Evolutionary conservation across 1,140 invertebrate genomes (phyloP).

Genomic region (Drosophila parvula): DNA sequence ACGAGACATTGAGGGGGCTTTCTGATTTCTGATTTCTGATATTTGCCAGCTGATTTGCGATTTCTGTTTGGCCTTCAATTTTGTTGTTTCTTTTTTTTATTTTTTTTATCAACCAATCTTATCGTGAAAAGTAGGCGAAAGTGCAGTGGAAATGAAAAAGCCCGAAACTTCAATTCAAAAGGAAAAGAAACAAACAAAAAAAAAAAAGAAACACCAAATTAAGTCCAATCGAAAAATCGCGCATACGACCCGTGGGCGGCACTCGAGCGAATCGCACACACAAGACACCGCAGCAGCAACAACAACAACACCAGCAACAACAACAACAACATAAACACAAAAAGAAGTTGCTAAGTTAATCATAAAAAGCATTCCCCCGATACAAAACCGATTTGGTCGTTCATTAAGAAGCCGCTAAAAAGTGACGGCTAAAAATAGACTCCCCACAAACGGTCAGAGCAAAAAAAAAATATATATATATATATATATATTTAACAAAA

Average conservation of each 20-base stretch:
- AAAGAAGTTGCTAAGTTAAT: constrained; percentile 68
- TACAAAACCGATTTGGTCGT: constrained; percentile 43
- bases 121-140: constrained; percentile 45
- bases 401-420: constrained; percentile 66
- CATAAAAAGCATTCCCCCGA: constrained; percentile 56
- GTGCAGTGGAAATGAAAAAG: constrained; percentile 12
- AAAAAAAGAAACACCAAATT: neutral
- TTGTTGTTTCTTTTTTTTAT: neutral
- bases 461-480: neutral
- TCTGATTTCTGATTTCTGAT: constrained; percentile 38
- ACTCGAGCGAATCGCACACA: constrained; percentile 40
- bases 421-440: constrained; percentile 57
- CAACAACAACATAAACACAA: neutral
- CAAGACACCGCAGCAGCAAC: no score
- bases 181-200: neutral
- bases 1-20: constrained; percentile 53
- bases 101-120: constrained; percentile 54
- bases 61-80: constrained; percentile 34
- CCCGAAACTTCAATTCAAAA: neutral
- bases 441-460: neutral
- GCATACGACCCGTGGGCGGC: constrained; percentile 64
- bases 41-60: constrained; percentile 40
- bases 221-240: constrained; percentile 49
- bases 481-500: neutral
- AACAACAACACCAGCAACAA: no score